Conservation (phyloP, 2,797 vertebrate species). For the Gambelia wislizenii region DNA sequence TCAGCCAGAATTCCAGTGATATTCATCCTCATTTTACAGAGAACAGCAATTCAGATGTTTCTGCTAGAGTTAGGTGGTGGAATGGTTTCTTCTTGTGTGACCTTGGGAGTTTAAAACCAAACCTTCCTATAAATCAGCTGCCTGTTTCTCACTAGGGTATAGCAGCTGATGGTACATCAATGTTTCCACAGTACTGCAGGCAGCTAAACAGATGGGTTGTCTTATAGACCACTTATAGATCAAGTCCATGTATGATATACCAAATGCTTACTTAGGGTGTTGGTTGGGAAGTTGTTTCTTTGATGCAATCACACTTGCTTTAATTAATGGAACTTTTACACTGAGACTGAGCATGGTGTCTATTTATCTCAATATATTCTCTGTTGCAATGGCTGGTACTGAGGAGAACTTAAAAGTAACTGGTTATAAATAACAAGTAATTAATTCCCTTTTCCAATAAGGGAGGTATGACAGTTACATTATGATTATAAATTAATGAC, state of each 20-base stretch:
- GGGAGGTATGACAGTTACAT: not conserved
- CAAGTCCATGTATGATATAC: not conserved
- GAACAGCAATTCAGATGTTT: not conserved
- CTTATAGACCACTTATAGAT: not conserved
- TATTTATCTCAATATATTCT: not conserved
- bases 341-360: not conserved
- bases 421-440: not conserved
- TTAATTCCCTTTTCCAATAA: not conserved
- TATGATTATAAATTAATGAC: not conserved
- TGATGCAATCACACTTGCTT: not conserved
- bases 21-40: not conserved
- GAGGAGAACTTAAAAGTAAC: not conserved
- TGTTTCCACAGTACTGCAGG: not conserved
- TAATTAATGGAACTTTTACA: not conserved
- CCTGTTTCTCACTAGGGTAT: not conserved
- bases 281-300: not conserved
- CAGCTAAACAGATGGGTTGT: constrained; percentile 9
- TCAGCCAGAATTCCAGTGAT: no score
- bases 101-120: not conserved
- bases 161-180: not conserved
- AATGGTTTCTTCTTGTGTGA: not conserved
- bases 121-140: not conserved
- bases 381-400: not conserved
- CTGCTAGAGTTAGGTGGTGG: not conserved
- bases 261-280: not conserved